A percentile compares a stretch with the other conserved stretches of the same genome.
Evolutionary conservation across 2,113 vertebrate genomes (phyloP).

Genomic region (Anoura caudifer): DNA sequence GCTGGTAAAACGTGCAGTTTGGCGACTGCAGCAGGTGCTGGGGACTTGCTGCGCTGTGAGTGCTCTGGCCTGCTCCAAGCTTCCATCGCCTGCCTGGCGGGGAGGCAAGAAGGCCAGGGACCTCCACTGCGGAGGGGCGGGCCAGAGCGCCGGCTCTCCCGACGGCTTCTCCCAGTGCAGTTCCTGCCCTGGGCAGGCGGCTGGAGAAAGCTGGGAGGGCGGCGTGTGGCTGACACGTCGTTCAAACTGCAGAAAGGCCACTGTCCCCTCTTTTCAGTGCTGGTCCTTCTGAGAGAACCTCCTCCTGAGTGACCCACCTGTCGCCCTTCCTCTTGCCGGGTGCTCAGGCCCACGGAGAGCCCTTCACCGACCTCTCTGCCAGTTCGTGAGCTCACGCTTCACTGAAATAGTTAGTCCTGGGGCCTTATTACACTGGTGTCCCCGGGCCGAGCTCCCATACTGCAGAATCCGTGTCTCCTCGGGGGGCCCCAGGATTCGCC

Average conservation of each 20-base stretch:
- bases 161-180: background rate
- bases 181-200: background rate
- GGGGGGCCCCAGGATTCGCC: background rate
- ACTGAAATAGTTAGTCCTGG: background rate
- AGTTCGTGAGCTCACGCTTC: background rate
- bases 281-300: background rate
- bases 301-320: background rate
- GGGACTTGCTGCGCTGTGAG: accelerated
- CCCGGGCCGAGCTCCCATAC: background rate
- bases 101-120: background rate
- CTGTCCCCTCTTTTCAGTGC: background rate
- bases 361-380: background rate
- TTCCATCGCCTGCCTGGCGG: background rate
- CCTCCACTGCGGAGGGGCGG: accelerated
- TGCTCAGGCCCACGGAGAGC: background rate
- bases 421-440: background rate
- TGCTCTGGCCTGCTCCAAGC: accelerated
- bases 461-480: background rate
- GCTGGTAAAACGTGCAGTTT: accelerated
- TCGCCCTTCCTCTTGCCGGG: accelerated
- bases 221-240: background rate
- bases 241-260: background rate
- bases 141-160: accelerated
- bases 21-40: accelerated
- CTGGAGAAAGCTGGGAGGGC: background rate